phyloP scores from a whole-genome alignment of 2,888 invertebrate species.

The Mesochorus sp. region DNA sequence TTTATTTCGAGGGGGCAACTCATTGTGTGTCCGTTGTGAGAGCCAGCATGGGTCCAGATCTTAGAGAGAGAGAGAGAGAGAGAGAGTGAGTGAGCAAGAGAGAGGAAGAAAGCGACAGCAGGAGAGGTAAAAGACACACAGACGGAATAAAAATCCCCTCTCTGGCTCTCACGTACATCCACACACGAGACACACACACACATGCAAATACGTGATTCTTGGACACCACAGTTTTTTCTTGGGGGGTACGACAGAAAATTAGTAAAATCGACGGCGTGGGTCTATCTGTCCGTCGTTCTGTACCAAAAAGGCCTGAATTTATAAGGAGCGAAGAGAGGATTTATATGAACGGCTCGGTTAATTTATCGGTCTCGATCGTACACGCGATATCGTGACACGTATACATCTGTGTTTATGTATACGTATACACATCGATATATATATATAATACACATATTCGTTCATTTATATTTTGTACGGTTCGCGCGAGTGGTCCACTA shows the following conservation, averaged over 20 bases:
- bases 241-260: slow-evolving; percentile 77
- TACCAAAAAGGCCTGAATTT: slow-evolving; percentile 75
- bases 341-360: slow-evolving; percentile 76
- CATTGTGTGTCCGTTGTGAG: slow-evolving; percentile 60
- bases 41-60: slow-evolving; percentile 55
- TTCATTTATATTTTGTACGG: neutral
- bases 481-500: slow-evolving; percentile 8
- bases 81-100: too few relatives aligned
- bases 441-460: slow-evolving; percentile 40
- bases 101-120: slow-evolving; percentile 18
- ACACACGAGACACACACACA: slow-evolving; percentile 1
- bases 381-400: slow-evolving; percentile 80
- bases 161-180: too few relatives aligned
- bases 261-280: slow-evolving; percentile 80
- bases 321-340: slow-evolving; percentile 81
- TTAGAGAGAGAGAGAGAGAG: slow-evolving; percentile 55
- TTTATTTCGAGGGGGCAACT: slow-evolving; percentile 58
- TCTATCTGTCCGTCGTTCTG: slow-evolving; percentile 77
- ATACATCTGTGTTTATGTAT: slow-evolving; percentile 44
- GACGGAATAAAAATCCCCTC: too few relatives aligned
- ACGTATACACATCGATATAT: too few relatives aligned
- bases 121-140: slow-evolving; percentile 30
- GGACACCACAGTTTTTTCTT: slow-evolving; percentile 12
- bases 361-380: slow-evolving; percentile 81
- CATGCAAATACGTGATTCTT: neutral